Evolutionary conservation across 2,113 vertebrate genomes (phyloP).

Genomic region (Hirundichthys speculiger): DNA sequence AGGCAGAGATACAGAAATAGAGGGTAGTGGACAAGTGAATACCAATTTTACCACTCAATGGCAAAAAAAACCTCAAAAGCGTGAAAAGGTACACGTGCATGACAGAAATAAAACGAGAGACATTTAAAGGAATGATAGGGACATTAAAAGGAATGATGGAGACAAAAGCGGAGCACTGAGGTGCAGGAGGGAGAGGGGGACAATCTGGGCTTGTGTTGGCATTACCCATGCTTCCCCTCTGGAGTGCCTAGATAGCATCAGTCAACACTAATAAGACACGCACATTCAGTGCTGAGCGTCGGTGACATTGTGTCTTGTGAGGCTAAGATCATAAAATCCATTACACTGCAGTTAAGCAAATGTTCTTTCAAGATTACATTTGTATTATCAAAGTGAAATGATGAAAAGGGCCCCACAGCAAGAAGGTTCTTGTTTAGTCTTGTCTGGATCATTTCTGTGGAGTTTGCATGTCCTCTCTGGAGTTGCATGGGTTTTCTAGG

Average conservation of each 20-base stretch:
- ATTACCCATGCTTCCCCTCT: constrained; percentile 51
- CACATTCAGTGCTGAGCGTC: too few relatives aligned
- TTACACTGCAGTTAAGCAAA: neutral
- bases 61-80: too few relatives aligned
- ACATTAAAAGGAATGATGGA: constrained; percentile 35
- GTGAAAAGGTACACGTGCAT: constrained; percentile 25
- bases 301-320: neutral
- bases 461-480: too few relatives aligned
- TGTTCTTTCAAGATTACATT: constrained; percentile 6
- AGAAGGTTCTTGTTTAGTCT: too few relatives aligned
- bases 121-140: too few relatives aligned
- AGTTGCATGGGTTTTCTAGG: too few relatives aligned
- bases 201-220: constrained; percentile 43
- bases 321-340: constrained; percentile 13
- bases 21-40: neutral
- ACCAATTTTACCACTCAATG: constrained; percentile 13
- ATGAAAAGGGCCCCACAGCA: neutral
- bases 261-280: constrained; percentile 31
- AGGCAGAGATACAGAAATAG: neutral
- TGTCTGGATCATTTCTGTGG: too few relatives aligned
- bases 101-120: constrained; percentile 28
- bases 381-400: constrained; percentile 3
- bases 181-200: constrained; percentile 27
- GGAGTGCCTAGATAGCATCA: constrained; percentile 60
- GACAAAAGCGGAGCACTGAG: constrained; percentile 58